Conservation (phyloP, 2,888 invertebrate species). For the Drosophila robusta region DNA sequence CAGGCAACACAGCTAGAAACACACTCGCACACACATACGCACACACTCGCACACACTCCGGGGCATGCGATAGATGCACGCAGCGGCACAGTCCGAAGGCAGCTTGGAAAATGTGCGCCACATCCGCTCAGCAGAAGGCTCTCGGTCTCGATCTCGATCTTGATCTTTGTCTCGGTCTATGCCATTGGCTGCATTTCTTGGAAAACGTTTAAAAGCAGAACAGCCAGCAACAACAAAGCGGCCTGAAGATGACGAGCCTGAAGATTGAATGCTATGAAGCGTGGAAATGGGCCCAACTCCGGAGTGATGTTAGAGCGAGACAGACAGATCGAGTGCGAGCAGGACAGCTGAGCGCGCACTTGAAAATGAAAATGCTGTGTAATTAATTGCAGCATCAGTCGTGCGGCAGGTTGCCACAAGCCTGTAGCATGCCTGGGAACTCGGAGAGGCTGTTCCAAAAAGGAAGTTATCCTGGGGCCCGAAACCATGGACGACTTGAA, state of each 20-base stretch:
- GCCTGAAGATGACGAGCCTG: constrained; percentile 27
- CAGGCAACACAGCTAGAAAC: constrained; percentile 1
- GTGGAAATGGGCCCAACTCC: constrained; percentile 46
- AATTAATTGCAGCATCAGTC: constrained; percentile 70
- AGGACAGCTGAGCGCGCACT: constrained; percentile 38
- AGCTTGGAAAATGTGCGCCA: constrained; percentile 63
- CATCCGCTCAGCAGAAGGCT: constrained; percentile 68
- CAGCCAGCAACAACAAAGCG: constrained; percentile 40
- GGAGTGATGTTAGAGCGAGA: background rate
- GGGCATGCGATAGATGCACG: constrained; percentile 3
- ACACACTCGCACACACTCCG: background rate
- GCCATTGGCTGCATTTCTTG: constrained; percentile 67
- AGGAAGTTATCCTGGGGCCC: constrained; percentile 59
- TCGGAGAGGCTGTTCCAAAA: background rate
- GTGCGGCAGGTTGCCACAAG: constrained; percentile 38
- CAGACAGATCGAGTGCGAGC: constrained; percentile 5
- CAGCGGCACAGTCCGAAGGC: constrained; percentile 25
- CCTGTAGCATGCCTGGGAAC: constrained; percentile 50
- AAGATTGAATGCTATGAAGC: constrained; percentile 44
- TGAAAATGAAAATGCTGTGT: constrained; percentile 79
- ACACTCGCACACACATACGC: constrained; percentile 6
- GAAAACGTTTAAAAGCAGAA: constrained; percentile 73
- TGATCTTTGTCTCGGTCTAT: constrained; percentile 42
- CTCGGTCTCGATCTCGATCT: constrained; percentile 31
- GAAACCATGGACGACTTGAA: constrained; percentile 41